Evolutionary conservation across 2,113 vertebrate species (phyloP).

Genomic region (Typhlomys cinereus): DNA sequence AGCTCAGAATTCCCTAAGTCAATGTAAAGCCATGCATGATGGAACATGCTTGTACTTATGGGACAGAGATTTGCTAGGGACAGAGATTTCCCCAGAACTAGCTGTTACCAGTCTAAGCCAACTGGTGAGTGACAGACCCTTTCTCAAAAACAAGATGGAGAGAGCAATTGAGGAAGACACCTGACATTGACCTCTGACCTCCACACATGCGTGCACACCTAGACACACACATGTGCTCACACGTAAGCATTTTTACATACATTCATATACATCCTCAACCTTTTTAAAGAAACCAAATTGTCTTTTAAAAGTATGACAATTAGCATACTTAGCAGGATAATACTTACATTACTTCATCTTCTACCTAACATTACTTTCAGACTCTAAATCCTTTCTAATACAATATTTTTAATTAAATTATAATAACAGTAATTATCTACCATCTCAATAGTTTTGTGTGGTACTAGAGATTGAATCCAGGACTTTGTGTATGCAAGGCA

Average conservation of each 20-base stretch:
- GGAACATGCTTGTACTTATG: too few relatives aligned
- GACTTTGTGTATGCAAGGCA: background rate
- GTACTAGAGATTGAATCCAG: background rate
- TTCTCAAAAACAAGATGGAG: background rate
- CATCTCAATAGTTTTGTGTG: background rate
- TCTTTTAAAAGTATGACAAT: background rate
- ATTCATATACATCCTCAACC: background rate
- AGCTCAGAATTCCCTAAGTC: too few relatives aligned
- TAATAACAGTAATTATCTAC: background rate
- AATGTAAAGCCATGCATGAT: too few relatives aligned
- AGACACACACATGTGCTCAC: background rate
- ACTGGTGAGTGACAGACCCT: background rate
- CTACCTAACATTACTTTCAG: background rate
- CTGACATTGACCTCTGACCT: background rate
- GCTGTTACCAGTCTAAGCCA: background rate
- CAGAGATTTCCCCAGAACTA: background rate
- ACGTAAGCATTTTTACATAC: background rate
- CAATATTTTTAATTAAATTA: background rate
- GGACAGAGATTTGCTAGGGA: too few relatives aligned
- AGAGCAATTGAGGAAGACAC: background rate
- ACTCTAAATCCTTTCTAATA: background rate
- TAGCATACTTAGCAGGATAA: background rate
- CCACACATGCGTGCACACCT: background rate
- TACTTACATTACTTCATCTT: background rate
- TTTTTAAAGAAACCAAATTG: background rate